A percentile compares a stretch with the other conserved stretches of the same genome.
phyloP scores from a whole-genome alignment of 2,888 invertebrate genomes.

The Gari tellinella region DNA sequence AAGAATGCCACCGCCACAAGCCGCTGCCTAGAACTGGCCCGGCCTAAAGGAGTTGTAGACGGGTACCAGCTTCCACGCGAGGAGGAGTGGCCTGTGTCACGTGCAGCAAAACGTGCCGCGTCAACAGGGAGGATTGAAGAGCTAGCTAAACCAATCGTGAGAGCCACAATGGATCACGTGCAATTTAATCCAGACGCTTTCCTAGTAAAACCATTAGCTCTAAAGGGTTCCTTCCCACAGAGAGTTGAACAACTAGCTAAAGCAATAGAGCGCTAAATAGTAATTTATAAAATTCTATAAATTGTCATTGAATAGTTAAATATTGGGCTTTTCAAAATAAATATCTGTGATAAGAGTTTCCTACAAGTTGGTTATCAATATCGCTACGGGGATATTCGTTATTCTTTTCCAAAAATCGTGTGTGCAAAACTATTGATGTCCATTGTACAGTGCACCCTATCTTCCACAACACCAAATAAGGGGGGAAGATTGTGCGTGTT shows the following conservation, averaged over 20 bases:
- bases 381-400: too few species aligned
- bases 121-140: conserved; percentile 68
- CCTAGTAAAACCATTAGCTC: conserved; percentile 75
- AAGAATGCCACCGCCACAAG: conserved; percentile 74
- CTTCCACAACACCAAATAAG: too few species aligned
- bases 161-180: conserved; percentile 81
- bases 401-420: too few species aligned
- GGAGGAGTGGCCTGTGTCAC: conserved; percentile 72
- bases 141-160: conserved; percentile 73
- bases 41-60: conserved; percentile 73
- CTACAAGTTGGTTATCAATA: too few species aligned
- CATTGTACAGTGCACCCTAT: too few species aligned
- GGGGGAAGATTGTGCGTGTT: too few species aligned
- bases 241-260: conserved; percentile 75
- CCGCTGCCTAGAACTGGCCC: conserved; percentile 75
- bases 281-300: background rate
- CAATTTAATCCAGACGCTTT: conserved; percentile 82
- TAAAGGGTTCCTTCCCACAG: conserved; percentile 74
- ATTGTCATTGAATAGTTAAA: background rate
- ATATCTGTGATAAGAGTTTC: too few species aligned
- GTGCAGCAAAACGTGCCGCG: conserved; percentile 72
- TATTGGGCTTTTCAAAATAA: too few species aligned
- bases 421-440: too few species aligned
- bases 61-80: conserved; percentile 76
- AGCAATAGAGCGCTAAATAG: conserved; percentile 72